Conservation (phyloP, 2,888 invertebrate species). For the Hanleya hanleyi region DNA sequence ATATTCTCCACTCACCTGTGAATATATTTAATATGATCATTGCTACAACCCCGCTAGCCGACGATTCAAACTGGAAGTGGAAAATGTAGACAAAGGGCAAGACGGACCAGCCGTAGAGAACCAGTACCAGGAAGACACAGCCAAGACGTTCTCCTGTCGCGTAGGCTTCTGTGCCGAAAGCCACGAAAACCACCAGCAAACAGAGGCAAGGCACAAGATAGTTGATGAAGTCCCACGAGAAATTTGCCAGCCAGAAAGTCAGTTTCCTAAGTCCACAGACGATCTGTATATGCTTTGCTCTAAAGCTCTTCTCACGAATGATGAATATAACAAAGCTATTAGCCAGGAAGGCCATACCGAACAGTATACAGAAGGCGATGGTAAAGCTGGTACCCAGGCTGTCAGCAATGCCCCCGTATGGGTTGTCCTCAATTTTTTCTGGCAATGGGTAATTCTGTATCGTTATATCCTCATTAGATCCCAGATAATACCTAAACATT, state of each 20-base stretch:
- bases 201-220: constrained; percentile 78
- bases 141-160: constrained; percentile 70
- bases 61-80: constrained; percentile 81
- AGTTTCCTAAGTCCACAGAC: constrained; percentile 56
- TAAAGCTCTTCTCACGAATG: constrained; percentile 60
- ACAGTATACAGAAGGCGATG: constrained; percentile 52
- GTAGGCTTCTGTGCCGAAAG: constrained; percentile 81
- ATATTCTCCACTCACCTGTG: too few species aligned
- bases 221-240: constrained; percentile 81
- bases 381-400: constrained; percentile 47
- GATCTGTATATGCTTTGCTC: constrained; percentile 66
- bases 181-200: constrained; percentile 78
- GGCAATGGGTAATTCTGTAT: constrained; percentile 47
- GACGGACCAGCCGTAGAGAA: constrained; percentile 82
- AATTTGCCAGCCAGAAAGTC: constrained; percentile 82
- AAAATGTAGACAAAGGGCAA: constrained; percentile 83
- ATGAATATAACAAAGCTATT: constrained; percentile 64
- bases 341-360: constrained; percentile 69
- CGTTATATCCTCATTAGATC: not conserved
- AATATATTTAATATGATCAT: constrained; percentile 83
- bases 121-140: constrained; percentile 78
- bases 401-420: too few species aligned
- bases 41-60: constrained; percentile 84
- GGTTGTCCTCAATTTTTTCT: constrained; percentile 18
- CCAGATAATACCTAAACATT: constrained; percentile 38